Conservation (phyloP, 64 coral and sea anemone species). For the Actinia equina region DNA sequence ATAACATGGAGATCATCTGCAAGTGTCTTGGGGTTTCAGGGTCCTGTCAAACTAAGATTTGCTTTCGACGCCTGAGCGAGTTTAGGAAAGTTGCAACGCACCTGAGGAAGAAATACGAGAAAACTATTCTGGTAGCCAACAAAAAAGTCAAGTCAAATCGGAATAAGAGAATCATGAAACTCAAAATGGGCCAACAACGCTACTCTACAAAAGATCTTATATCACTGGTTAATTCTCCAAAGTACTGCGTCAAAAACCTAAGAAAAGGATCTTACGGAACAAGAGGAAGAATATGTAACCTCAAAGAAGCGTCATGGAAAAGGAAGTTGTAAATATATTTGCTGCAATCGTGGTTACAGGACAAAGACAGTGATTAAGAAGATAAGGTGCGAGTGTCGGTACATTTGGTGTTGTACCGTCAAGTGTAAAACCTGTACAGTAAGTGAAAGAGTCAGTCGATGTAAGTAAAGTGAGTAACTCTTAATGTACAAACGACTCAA, state of each 20-base stretch:
- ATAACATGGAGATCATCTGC: slow-evolving; percentile 61
- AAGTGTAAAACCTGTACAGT: slow-evolving; percentile 51
- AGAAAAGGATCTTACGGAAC: slow-evolving; percentile 56
- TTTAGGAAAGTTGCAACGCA: slow-evolving; percentile 49
- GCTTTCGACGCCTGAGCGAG: slow-evolving; percentile 67
- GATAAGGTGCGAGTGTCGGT: slow-evolving; percentile 47
- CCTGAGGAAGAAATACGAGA: slow-evolving; percentile 57
- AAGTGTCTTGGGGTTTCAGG: slow-evolving; percentile 83
- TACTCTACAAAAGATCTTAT: slow-evolving; percentile 58
- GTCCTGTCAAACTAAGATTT: slow-evolving; percentile 54
- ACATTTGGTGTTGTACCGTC: slow-evolving; percentile 66
- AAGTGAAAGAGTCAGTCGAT: slow-evolving; percentile 19
- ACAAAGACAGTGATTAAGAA: slow-evolving; percentile 9
- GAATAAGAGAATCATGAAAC: slow-evolving; percentile 25
- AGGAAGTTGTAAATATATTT: slow-evolving; percentile 75
- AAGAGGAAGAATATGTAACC: slow-evolving; percentile 52
- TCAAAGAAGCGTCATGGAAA: slow-evolving; percentile 27
- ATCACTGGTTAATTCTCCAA: slow-evolving; percentile 44
- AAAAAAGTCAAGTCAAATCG: not conserved
- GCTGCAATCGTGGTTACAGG: slow-evolving; percentile 53
- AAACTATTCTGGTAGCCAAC: slow-evolving; percentile 30
- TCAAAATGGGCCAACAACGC: slow-evolving; percentile 14
- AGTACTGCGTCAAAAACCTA: slow-evolving; percentile 45
- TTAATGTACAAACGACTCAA: not conserved
- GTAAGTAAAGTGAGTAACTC: not conserved